Evolutionary conservation across 2,797 vertebrate species (phyloP), one percentile per base, ranked within the genome.

Genomic region (Zenarchopterus dispar): DNA sequence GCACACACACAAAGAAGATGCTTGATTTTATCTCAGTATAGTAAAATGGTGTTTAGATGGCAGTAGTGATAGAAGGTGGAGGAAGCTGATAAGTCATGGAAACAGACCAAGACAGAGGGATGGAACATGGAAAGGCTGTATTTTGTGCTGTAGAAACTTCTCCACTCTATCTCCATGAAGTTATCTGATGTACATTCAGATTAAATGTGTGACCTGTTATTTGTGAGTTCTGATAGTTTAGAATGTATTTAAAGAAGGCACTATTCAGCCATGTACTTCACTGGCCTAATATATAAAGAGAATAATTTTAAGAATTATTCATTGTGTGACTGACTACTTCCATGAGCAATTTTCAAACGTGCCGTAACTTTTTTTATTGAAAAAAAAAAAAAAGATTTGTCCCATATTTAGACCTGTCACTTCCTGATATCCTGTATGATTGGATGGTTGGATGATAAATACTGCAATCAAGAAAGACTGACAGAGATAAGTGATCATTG

Each of bases 401-500:
- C 66, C 50, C 68, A 56, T 31, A 66, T 55, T 45, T 51, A 47
- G 33, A 51, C 62, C 70, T 78, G 71, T 73, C 75, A 66, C 61
- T 75, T 81, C 74, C 54, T 60, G 56, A 70, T 73, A 62, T 65
- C 47, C 57, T 17, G 39, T 39, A 50, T 73, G 73, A 87, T 5
- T 24, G 5, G 24, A 18, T 17, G 18, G 42, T 69, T 69, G 63
- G 58, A 81, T 69, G 69, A 87, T 80, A 77, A 82, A 87, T 80
- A 47, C 69, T 59, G 67, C 63, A 71, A 67, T 84, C 77, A 71
- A 70, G 67, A 43, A 66, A 47, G 56, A 66, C 55, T 66, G 67
- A 75, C 57, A 62, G 70, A 62, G 61, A 73, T 75, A 57, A 68
- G 67, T 73, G 70, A 65, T 18, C 44, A 70, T 68, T 71, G 56